Evolutionary conservation across 2,113 vertebrate species (phyloP), one percentile per base, ranked within the genome.

Genomic region (Psilopsiagon aurifrons): DNA sequence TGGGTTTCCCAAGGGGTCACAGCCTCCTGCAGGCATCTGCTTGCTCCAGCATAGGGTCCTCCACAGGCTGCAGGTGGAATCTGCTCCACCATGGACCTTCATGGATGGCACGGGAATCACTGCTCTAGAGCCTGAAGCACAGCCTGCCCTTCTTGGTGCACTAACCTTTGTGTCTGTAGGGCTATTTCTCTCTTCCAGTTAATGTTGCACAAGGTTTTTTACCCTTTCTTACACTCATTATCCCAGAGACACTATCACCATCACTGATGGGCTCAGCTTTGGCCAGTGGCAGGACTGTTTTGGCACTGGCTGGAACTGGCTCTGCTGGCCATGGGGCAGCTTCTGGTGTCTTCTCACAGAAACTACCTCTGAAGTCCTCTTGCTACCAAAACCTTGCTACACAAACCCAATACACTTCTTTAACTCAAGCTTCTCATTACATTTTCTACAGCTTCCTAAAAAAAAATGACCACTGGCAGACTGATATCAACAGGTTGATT

Each of bases 11-110:
- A 60, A 0, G 0, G 33, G 33, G 18, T 43, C 67, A 49, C 76
- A 78, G 51, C 13, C 39, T 76, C 33, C 74, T 78, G 17, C 1
- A 5, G 47, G 11, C 17, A 43, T 22, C 5, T 33, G 3, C 37
- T 27, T 78, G 49, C 60, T 86, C 46, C 1, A 0, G 11, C 0
- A 0, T 4, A 17, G 54, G 8, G 17, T 39, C 31, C 63, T 69
- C 28, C 39, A 31, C 0, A 9, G 37, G 43, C 54, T 7, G 18
- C 29, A 55, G 54, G 54, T 31, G 54, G 29, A 55, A 55, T 55
- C 29, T 55, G 54, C 54, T 55, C 8, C 54, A 55, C 18, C 5
- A 3, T 20, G 17, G 54, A 20, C 17, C 18, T 33, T 18, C 54
- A 19, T 0, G 0, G 25, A 33, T 35, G 68, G 18, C 60, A 43